These are phyloP conservation scores for Nasonia oneida DNA, from an alignment of 2,888 invertebrate species.

Conservation along the genomic window DNA sequence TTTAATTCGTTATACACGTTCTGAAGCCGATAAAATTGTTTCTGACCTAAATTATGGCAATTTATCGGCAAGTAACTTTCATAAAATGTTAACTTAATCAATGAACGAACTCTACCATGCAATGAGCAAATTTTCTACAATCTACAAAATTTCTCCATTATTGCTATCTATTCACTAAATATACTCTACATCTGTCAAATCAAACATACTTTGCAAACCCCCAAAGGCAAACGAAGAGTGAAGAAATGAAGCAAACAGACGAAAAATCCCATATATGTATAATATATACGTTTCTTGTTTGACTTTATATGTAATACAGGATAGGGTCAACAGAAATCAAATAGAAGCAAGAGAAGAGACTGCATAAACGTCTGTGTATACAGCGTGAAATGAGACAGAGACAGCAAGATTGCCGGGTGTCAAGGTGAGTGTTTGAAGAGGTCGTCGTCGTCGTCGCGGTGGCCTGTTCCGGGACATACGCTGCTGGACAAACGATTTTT, in stretches of 20 bases:
- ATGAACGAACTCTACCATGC: too few species aligned
- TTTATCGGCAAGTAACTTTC: too few species aligned
- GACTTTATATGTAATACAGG: neutral
- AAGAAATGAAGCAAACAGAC: neutral
- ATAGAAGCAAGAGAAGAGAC: neutral
- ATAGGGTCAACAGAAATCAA: neutral
- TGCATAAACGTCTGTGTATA: neutral
- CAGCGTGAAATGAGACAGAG: neutral
- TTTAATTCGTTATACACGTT: neutral
- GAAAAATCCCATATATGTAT: neutral
- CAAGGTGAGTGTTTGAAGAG: slow-evolving; percentile 47
- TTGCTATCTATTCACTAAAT: neutral
- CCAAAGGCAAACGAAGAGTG: neutral
- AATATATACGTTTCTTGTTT: neutral
- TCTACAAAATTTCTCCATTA: too few species aligned
- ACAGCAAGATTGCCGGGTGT: slow-evolving; percentile 20
- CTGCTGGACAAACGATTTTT: slow-evolving; percentile 44
- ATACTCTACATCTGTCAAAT: neutral
- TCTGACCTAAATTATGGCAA: too few species aligned
- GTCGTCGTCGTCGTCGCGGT: slow-evolving; percentile 20
- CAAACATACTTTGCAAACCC: neutral
- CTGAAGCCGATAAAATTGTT: too few species aligned
- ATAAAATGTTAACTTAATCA: too few species aligned
- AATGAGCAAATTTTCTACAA: too few species aligned
- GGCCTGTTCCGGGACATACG: neutral